Conservation (phyloP, 1,140 invertebrate genomes). For the Rhizoglyphus robini region DNA sequence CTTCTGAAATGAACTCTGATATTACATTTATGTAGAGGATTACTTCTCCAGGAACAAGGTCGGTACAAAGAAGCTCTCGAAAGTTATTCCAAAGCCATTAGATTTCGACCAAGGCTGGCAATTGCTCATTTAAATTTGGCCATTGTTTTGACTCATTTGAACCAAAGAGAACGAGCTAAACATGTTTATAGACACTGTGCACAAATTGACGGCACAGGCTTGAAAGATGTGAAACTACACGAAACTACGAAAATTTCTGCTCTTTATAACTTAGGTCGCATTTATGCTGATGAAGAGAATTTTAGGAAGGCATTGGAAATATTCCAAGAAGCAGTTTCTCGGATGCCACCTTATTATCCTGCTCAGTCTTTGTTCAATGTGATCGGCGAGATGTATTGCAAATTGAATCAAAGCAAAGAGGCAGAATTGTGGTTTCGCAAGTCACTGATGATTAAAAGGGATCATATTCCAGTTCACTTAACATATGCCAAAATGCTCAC, state of each 20-base stretch:
- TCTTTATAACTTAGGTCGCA: constrained; percentile 71
- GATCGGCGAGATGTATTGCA: constrained; percentile 66
- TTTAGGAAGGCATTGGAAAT: constrained; percentile 67
- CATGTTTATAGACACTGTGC: constrained; percentile 62
- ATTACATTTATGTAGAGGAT: constrained; percentile 59
- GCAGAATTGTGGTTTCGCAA: constrained; percentile 70
- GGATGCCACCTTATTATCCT: constrained; percentile 62
- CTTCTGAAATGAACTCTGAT: not conserved
- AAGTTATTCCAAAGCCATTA: constrained; percentile 80
- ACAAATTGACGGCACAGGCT: constrained; percentile 62
- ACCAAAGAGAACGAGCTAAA: constrained; percentile 64
- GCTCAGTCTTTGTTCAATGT: constrained; percentile 67
- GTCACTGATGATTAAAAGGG: constrained; percentile 60
- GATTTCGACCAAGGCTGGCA: constrained; percentile 81
- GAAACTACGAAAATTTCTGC: constrained; percentile 77
- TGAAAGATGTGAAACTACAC: constrained; percentile 77
- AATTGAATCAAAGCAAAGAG: constrained; percentile 57
- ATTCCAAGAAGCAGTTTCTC: constrained; percentile 68
- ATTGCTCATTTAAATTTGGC: constrained; percentile 89
- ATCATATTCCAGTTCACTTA: constrained; percentile 73
- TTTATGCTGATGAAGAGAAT: constrained; percentile 72
- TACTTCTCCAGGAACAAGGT: constrained; percentile 75
- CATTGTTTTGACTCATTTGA: constrained; percentile 63
- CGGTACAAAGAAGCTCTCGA: constrained; percentile 73
- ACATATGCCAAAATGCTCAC: constrained; percentile 78